Evolutionary conservation across 2,888 invertebrate genomes (phyloP), one percentile per base, ranked within the genome.

Genomic region (Nesidiocoris tenuis): DNA sequence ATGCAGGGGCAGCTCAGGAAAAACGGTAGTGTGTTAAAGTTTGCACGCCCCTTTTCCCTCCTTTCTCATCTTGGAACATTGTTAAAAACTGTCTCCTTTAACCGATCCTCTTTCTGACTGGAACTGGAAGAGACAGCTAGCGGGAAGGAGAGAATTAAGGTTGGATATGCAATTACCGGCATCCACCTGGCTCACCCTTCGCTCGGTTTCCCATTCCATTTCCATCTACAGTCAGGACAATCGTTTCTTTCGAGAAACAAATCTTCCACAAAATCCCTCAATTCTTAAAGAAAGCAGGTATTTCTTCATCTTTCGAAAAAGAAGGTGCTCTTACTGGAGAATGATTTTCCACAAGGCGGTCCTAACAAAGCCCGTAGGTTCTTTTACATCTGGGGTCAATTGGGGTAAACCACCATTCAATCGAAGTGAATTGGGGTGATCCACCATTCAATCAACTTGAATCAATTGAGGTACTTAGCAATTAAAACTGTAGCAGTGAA

Each of bases 101-200:
- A 39, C 74, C 61, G 18, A 64, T 74, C 65, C 63, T n/a, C 59
- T 59, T 19, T 21, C 67, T 7, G 24, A 16, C 24, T 68, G 19
- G 56, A 54, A 19, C 22, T 18, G 21, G 16, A 17, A 21, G 63
- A 21, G 12, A 63, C 19, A 63, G 63, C 16, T 1, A 16, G 16
- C 9, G 65, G 19, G 65, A 25, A 23, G n/a, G 65, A 25, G 66
- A 66, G 74, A 75, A 66, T 66, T 75, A 75, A 61, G 59, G 25
- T 59, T 25, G 74, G 74, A 75, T 75, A 75, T 75, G 74, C 74
- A 75, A 75, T 75, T 75, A 75, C 74, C 74, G 66, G 66, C 65
- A 57, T 61, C 74, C 74, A 75, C 74, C 74, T 75, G 74, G 55
- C 61, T 75, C 74, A 63, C 63, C 19, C 59, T 59, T 61, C 72